Evolutionary conservation across 1,140 invertebrate genomes (phyloP), one percentile per base, ranked within the genome.

Genomic region (Penaeus vannamei): DNA sequence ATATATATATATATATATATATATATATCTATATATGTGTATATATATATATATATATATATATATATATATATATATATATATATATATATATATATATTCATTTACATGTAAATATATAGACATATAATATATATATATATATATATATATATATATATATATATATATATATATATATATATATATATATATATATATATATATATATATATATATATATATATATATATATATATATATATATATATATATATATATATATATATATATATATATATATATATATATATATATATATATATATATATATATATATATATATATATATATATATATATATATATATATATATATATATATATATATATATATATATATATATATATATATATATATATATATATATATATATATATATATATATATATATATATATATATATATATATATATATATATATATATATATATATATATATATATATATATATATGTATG

Each of bases 21-120:
- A 66, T 66, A 66, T 66, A 66, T 66, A 66, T 66, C 23, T 66
- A 66, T 66, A 66, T 66, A 66, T 66, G 29, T 66, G 29, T 66
- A 66, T 66, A 66, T 66, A 66, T 66, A 66, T 66, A 66, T 66
- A 66, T 66, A 66, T 66, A 66, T 66, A 66, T 66, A 66, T 66
- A 66, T 66, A 66, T 66, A 66, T 4, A 66, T 66, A 66, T 66
- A 66, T 66, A 66, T 66, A 66, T 66, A 66, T 4, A 66, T 66
- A 66, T 66, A 66, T 66, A 66, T 66, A 19, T 66, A 66, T 66
- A 66, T 66, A 66, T n/a, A n/a, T n/a, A n/a, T n/a, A n/a, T n/a
- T n/a, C n/a, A n/a, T n/a, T n/a, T n/a, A n/a, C n/a, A n/a, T 66
- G 29, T 66, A 19, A n/a, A 66, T 4, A 66, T 66, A 66, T 66